Percentiles rank a stretch among this genome's conserved stretches.
These are phyloP conservation scores for Vanessa cardui DNA, from an alignment of 2,888 invertebrate species.

Conservation along the genomic window DNA sequence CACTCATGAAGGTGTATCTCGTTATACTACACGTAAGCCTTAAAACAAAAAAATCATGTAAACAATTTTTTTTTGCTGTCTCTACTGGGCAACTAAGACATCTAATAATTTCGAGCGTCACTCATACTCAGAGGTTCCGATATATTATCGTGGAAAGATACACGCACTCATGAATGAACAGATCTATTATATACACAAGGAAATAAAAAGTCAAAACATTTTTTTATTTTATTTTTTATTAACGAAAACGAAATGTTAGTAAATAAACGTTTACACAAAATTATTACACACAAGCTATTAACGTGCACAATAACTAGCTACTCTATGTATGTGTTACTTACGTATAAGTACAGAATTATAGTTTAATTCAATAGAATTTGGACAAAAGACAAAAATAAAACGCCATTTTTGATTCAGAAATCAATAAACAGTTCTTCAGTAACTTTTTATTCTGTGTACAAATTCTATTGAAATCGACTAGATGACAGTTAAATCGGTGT, in stretches of 20 bases:
- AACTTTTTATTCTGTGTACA: not conserved
- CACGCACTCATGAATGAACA: no score
- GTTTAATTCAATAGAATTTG: not conserved
- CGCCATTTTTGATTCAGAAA: no score
- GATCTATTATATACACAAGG: not conserved
- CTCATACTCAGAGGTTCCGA: no score
- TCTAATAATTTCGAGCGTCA: no score
- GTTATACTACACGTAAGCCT: no score
- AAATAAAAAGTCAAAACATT: not conserved
- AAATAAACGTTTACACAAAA: conserved; percentile 2
- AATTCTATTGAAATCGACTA: conserved; percentile 3
- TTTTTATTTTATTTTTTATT: not conserved
- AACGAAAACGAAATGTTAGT: conserved; percentile 4
- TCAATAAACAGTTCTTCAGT: no score
- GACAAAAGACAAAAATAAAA: not conserved
- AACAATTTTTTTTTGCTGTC: no score
- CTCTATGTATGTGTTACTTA: not conserved
- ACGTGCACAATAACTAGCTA: conserved; percentile 4
- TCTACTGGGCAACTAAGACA: no score
- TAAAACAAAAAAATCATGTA: no score
- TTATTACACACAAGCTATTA: not conserved
- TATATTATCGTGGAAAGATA: no score
- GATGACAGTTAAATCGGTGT: not conserved
- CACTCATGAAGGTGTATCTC: no score
- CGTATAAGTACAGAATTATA: not conserved